A percentile compares a stretch with the other conserved stretches of the same genome.
Evolutionary conservation across 2,888 invertebrate species (phyloP).

Genomic region (Neoaliturus tenellus): DNA sequence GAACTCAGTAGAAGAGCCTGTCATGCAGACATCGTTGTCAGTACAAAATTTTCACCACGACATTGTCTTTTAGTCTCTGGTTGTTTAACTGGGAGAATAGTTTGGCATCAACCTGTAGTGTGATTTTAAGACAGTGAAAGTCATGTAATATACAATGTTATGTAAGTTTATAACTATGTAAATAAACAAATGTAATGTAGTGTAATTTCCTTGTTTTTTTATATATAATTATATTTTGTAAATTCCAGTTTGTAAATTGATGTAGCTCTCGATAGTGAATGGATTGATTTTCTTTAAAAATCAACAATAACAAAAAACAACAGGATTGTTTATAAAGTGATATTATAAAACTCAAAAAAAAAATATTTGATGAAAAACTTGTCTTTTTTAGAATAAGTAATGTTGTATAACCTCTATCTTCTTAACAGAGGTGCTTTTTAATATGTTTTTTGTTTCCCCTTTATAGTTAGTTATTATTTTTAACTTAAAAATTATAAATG

Average conservation of each 20-base stretch:
- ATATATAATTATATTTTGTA: neutral
- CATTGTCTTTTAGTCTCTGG: constrained; percentile 93
- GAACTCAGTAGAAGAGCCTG: constrained; percentile 84
- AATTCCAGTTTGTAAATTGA: neutral
- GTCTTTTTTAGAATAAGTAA: too few species aligned
- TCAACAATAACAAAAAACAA: too few species aligned
- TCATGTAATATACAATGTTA: constrained; percentile 4
- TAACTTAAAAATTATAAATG: too few species aligned
- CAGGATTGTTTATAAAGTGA: too few species aligned
- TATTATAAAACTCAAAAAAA: too few species aligned
- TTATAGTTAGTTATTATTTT: too few species aligned
- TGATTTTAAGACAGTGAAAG: neutral
- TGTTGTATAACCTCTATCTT: too few species aligned
- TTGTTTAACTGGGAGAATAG: constrained; percentile 90
- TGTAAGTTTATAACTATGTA: constrained; percentile 21
- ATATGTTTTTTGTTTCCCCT: too few species aligned
- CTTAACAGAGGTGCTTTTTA: too few species aligned
- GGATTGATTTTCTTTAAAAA: too few species aligned
- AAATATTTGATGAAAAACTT: too few species aligned
- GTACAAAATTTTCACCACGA: constrained; percentile 92
- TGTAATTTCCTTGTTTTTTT: neutral
- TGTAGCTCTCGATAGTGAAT: too few species aligned
- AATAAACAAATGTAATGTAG: neutral
- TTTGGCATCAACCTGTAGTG: constrained; percentile 89
- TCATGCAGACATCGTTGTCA: constrained; percentile 90